Evolutionary conservation across 2,888 invertebrate species (phyloP).

Genomic region (Antheraea yamamai): DNA sequence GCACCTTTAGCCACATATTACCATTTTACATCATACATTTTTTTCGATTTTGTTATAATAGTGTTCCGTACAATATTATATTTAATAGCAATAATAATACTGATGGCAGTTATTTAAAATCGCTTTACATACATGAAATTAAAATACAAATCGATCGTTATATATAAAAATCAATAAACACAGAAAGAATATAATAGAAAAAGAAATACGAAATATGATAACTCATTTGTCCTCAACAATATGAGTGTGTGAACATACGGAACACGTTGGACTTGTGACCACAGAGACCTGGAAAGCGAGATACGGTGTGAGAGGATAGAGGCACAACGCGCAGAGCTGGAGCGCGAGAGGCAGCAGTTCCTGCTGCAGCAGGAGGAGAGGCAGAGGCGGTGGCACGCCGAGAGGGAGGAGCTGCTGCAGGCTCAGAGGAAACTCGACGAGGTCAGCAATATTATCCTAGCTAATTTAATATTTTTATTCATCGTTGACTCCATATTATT

Average conservation of each 20-base stretch:
- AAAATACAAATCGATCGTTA: no score
- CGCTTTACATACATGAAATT: no score
- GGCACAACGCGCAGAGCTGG: slow-evolving; percentile 82
- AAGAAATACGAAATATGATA: no score
- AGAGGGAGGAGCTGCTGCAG: slow-evolving; percentile 84
- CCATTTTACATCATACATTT: no score
- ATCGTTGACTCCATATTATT: no score
- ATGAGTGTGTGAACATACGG: neutral
- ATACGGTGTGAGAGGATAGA: slow-evolving; percentile 84
- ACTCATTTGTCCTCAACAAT: neutral
- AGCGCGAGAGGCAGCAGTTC: slow-evolving; percentile 83
- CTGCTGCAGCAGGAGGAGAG: slow-evolving; percentile 81
- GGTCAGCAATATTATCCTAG: slow-evolving; percentile 47
- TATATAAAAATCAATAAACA: no score
- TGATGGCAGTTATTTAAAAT: no score
- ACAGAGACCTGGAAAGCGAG: slow-evolving; percentile 72
- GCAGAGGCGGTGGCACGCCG: slow-evolving; percentile 72
- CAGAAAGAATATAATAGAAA: no score
- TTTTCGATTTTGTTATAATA: no score
- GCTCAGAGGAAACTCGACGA: slow-evolving; percentile 87
- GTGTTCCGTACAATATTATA: no score
- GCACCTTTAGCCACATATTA: no score
- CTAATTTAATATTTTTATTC: neutral
- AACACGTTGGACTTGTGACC: neutral
- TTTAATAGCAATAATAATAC: no score